A percentile compares a stretch with the other conserved stretches of the same genome.
These are phyloP conservation scores for Pomphorhynchus laevis DNA, from an alignment of 1,140 invertebrate species.

Conservation along the genomic window DNA sequence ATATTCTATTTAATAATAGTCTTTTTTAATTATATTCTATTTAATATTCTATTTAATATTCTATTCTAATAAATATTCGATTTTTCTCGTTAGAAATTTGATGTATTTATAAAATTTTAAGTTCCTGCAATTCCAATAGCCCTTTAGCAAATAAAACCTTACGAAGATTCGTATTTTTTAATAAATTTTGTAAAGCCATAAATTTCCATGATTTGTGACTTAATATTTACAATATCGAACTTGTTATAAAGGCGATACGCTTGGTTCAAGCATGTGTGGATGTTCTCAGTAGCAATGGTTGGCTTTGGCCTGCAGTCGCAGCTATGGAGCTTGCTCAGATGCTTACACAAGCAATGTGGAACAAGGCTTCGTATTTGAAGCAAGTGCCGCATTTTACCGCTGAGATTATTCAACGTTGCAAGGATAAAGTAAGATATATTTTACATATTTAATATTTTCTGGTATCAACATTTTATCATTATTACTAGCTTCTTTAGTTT, in stretches of 20 bases:
- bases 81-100: too few species aligned
- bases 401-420: slow-evolving; percentile 56
- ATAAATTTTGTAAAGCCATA: background rate
- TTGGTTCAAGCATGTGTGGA: slow-evolving; percentile 93
- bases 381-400: slow-evolving; percentile 69
- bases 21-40: too few species aligned
- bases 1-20: too few species aligned
- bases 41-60: too few species aligned
- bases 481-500: background rate
- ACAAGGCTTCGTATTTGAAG: slow-evolving; percentile 76
- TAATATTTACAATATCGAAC: background rate
- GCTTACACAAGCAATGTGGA: slow-evolving; percentile 98
- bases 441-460: background rate
- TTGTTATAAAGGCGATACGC: slow-evolving; percentile 18
- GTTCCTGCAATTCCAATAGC: too few species aligned
- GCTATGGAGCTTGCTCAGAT: slow-evolving; percentile 98
- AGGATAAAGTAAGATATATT: slow-evolving; percentile 32
- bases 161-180: too few species aligned
- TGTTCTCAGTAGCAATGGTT: slow-evolving; percentile 79
- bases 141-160: too few species aligned
- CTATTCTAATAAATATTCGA: too few species aligned
- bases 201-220: background rate
- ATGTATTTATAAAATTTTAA: background rate
- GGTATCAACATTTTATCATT: slow-evolving; percentile 2
- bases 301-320: slow-evolving; percentile 74